Base-by-base conservation (phyloP, 1,140 invertebrate genomes). In the Stegodyphus dumicola region DNA sequence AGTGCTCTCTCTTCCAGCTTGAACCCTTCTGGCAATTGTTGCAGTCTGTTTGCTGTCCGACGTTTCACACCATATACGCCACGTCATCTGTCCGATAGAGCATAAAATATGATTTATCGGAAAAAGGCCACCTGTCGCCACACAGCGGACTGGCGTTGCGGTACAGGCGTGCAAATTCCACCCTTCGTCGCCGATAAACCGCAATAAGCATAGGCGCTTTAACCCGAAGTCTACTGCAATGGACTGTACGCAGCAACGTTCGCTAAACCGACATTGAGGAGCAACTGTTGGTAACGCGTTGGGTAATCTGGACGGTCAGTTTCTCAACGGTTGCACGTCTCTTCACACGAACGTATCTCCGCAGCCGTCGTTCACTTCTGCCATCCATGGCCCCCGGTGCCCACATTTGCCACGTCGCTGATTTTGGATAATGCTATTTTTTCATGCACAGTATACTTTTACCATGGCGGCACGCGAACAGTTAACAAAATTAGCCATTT, bases 361-460 rank as follows among this genome's bases (percentile, higher is more conserved):
- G 65, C 65, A 66, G 65, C 65, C 65, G 7, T 11, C 65, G 65
- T 66, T 66, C n/a, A 66, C 65, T n/a, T 66, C 10, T 66, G 7
- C 65, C 6, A 7, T 17, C 7, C 6, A 10, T 6, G 65, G 7
- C 65, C 65, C n/a, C 6, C n/a, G 10, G 7, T 6, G 6, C 7
- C 65, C 7, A 7, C 65, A 66, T n/a, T n/a, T 66, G 10, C 10
- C 11, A 6, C 11, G 65, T 11, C 65, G 17, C n/a, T 66, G 65
- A 66, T 7, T 66, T 66, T 66, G 65, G 65, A 66, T 66, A n/a
- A 17, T 66, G 65, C 65, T 6, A 11, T 66, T 66, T 66, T n/a
- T n/a, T n/a, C n/a, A n/a, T n/a, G n/a, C n/a, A n/a, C n/a, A n/a
- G 65, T 11, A n/a, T n/a, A 10, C 7, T 17, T 66, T 66, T 66